Evolutionary conservation across 2,888 invertebrate genomes (phyloP), one percentile per base, ranked within the genome.

Genomic region (Ochropleura plecta): DNA sequence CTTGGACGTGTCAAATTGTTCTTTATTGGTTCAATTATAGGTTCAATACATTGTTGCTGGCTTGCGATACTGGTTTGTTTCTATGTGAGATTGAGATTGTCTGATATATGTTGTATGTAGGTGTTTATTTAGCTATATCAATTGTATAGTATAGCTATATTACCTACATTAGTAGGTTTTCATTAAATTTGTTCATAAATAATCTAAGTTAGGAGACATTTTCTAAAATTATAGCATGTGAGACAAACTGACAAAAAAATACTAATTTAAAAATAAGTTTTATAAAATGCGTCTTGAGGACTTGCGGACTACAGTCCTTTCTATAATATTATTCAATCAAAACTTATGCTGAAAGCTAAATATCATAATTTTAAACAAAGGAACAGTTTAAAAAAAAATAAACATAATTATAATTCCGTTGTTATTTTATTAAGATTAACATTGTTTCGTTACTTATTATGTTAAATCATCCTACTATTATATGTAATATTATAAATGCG

Each of bases 1-100:
- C 67, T 79, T 79, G 10, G 42, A 62, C 55, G 60, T 79, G 82
- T 82, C 82, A 83, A 83, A 83, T 70, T 68, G 72, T 62, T 75
- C 74, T 83, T 79, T 81, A 83, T 67, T 57, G 76, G 77, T 84
- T 82, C 59, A 65, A 57, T 75, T 70, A 70, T 57, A 79, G 60
- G 68, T 48, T 63, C 59, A 5, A 53, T 82, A 78, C 79, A 72
- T 72, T 78, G 69, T 80, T 82, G 78, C 78, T 44, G 1, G n/a
- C 10, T 5, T 64, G n/a, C 12, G 12, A 16, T 81, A 81, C 76
- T 64, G 75, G 75, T 81, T 81, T 71, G 16, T 42, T 30, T 5
- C 12, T 63, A n/a, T 3, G 20, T 16, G 18, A 18, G 44, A 16
- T 51, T 65, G 30, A 40, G 20, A 40, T 14, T 20, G 14, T 5